Percentiles rank a stretch among this genome's conserved stretches.
These are phyloP conservation scores for Erannis defoliaria DNA, from an alignment of 2,888 invertebrate genomes.

Conservation along the genomic window DNA sequence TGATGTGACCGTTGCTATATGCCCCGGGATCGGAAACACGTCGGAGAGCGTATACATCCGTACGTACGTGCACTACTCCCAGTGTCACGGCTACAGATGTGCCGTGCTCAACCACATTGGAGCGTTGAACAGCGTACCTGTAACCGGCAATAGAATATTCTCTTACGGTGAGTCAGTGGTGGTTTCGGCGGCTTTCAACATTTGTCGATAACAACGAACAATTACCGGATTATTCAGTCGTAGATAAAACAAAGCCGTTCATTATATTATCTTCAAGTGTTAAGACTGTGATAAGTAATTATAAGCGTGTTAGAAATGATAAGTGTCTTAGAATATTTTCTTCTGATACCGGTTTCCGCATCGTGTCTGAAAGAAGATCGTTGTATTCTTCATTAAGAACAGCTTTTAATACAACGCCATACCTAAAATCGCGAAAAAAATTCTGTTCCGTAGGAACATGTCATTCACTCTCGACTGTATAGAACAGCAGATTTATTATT, in stretches of 20 bases:
- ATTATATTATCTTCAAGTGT: background rate
- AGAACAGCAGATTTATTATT: too few relatives aligned
- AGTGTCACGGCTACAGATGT: constrained; percentile 96
- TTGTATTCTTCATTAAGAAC: too few relatives aligned
- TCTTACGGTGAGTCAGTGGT: constrained; percentile 91
- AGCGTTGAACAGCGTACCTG: constrained; percentile 93
- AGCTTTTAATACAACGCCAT: too few relatives aligned
- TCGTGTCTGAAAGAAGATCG: too few relatives aligned
- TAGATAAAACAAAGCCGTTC: constrained; percentile 18
- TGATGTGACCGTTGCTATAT: constrained; percentile 95
- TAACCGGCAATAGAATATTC: constrained; percentile 96
- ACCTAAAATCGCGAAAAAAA: too few relatives aligned
- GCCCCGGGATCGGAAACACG: constrained; percentile 97
- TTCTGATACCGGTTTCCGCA: too few relatives aligned
- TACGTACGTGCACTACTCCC: constrained; percentile 96
- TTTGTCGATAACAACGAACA: constrained; percentile 28
- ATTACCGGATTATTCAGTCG: constrained; percentile 38
- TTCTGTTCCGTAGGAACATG: too few relatives aligned
- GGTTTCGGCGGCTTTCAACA: background rate
- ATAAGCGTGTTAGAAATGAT: background rate
- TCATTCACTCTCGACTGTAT: too few relatives aligned
- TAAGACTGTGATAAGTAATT: constrained; percentile 4
- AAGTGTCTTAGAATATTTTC: background rate
- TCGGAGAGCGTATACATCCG: constrained; percentile 98
- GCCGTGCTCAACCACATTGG: constrained; percentile 98